These are phyloP conservation scores for Pyrgilauda ruficollis DNA, from an alignment of 2,113 vertebrate species.

Conservation along the genomic window DNA sequence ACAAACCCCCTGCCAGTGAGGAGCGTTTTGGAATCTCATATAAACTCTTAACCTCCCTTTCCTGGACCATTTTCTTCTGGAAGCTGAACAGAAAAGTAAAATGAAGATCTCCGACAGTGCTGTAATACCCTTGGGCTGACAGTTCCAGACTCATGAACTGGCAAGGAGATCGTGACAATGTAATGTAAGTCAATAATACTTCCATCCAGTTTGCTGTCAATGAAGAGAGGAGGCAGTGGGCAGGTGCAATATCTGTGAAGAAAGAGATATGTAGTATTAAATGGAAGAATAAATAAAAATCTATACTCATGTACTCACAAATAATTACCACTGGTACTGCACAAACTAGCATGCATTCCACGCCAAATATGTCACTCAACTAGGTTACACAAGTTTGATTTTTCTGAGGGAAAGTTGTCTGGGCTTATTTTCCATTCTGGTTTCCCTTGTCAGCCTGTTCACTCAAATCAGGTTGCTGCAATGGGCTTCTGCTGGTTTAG, in stretches of 20 bases:
- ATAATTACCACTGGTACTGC: not conserved
- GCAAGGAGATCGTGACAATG: not conserved
- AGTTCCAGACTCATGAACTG: not conserved
- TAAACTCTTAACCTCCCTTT: not conserved
- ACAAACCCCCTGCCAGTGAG: not conserved
- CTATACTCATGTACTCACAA: not conserved
- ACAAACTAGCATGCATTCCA: not conserved
- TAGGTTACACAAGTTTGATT: not conserved
- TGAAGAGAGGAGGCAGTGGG: not conserved
- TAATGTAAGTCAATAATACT: not conserved
- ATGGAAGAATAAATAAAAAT: not conserved
- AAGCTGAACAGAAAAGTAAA: not conserved
- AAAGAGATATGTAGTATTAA: not conserved
- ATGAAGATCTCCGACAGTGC: not conserved
- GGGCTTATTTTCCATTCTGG: not conserved
- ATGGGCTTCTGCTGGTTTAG: not conserved
- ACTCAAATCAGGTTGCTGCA: not conserved
- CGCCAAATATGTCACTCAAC: not conserved
- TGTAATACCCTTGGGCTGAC: not conserved
- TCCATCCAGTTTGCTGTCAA: not conserved
- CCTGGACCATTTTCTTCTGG: not conserved
- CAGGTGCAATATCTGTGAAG: not conserved
- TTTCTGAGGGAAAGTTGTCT: not conserved
- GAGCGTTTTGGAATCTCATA: fast-evolving
- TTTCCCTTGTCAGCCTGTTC: not conserved